A percentile compares a stretch with the other conserved stretches of the same genome.
These are phyloP conservation scores for mouse (Mus musculus) DNA, from an alignment of 2,113 vertebrate genomes.

Conservation along the genomic window GRCm39 chrX:68765501-68766000, in stretches of 20 bases:
- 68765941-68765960: not conserved
- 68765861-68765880: constrained; percentile 3
- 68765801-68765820: not conserved
- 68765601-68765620: constrained; percentile 2
- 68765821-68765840: constrained; percentile 11
- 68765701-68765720: not conserved
- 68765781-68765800: not conserved
- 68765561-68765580: not conserved
- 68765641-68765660: constrained; percentile 13
- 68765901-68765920: not conserved
- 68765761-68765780: not conserved
- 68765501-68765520: not conserved
- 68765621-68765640: constrained; percentile 15
- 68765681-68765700: not conserved
- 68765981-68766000: not conserved
- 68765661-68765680: not conserved
- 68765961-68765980: not conserved
- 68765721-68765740: not conserved
- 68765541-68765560: not conserved
- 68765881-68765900: not conserved
- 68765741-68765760: constrained; percentile 15
- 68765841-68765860: constrained; percentile 44
- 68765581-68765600: not conserved
- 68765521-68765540: not conserved
- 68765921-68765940: not conserved